Evolutionary conservation across 2,113 vertebrate genomes (phyloP).

Genomic region (Chionodraco myersi): DNA sequence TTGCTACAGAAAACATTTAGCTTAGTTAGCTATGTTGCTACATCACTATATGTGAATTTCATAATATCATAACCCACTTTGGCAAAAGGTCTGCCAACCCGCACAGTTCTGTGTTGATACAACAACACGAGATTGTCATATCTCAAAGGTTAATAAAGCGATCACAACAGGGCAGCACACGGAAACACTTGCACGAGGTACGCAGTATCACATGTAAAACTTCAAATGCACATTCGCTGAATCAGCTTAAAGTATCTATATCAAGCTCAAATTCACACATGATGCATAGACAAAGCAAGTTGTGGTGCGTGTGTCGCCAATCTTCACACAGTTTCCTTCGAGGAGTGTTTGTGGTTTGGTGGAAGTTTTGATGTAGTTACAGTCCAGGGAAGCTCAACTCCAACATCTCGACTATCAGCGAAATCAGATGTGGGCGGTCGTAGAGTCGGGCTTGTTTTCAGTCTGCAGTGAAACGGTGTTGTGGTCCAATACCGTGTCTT

Average conservation of each 20-base stretch:
- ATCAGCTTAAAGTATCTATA: constrained; percentile 23
- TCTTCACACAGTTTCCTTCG: constrained; percentile 35
- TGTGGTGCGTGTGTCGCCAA: background rate
- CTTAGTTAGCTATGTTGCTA: background rate
- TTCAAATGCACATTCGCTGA: constrained; percentile 26
- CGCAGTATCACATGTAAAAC: constrained; percentile 20
- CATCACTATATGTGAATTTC: background rate
- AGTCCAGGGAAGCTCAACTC: constrained; percentile 21
- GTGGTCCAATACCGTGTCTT: background rate
- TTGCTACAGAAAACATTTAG: constrained; percentile 14
- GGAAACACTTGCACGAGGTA: constrained; percentile 4
- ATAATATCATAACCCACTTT: constrained; percentile 14
- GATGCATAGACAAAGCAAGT: background rate
- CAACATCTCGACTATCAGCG: background rate
- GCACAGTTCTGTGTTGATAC: constrained; percentile 18
- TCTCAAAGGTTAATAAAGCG: constrained; percentile 22
- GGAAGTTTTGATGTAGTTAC: constrained; percentile 9
- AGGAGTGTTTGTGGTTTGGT: constrained; percentile 28
- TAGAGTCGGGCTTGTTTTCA: constrained; percentile 39
- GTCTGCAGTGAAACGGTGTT: constrained; percentile 6
- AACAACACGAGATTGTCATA: constrained; percentile 10
- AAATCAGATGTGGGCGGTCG: background rate
- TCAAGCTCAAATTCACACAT: constrained; percentile 29
- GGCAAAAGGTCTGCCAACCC: background rate
- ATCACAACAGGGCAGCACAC: constrained; percentile 23